Base-by-base conservation (phyloP, 2,797 vertebrate genomes). In the Morus bassanus region DNA sequence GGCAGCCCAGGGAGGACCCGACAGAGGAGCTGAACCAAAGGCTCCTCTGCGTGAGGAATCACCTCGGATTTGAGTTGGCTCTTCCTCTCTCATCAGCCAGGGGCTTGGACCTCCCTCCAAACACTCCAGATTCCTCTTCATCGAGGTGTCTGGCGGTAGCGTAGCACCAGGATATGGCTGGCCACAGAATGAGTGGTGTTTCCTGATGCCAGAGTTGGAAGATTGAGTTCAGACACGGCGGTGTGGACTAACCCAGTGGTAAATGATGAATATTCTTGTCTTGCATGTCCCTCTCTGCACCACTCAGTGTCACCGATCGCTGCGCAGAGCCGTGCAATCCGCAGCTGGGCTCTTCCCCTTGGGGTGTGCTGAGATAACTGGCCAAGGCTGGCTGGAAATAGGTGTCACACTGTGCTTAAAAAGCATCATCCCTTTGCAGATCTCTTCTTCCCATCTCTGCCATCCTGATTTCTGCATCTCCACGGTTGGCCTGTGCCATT, bases 221-320 rank as follows among this genome's bases (percentile, higher is more conserved):
- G 2, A 3, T 5, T 7, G 53, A 16, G 51, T 45, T 33, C 10
- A 5, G 27, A 22, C 51, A 13, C 50, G 54, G 51, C 2, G 1
- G 0, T 13, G 25, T 2, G 56, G 63, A 31, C n/a, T 48, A 53
- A 41, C 11, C 16, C 1, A 5, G 3, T 30, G 4, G 33, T 45
- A 53, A 68, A 21, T 7, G 6, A 3, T 4, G n/a, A 68, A 27
- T 13, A 5, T 22, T 19, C 18, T 43, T 37, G 57, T 57, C 67
- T 60, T 28, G 6, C 43, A 11, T 1, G 9, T 16, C 4, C 31
- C 48, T 4, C 18, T 48, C 43, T 21, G 19, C 7, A 3, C 16
- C 0, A 4, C 25, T 59, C 7, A 0, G 54, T 3, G 13, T n/a
- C 45, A 3, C 63, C 0, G 0, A 2, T 77, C 0, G 5, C 54